Evolutionary conservation across 2,888 invertebrate genomes (phyloP), one percentile per base, ranked within the genome.

Genomic region (Eucriotettix oculatus): DNA sequence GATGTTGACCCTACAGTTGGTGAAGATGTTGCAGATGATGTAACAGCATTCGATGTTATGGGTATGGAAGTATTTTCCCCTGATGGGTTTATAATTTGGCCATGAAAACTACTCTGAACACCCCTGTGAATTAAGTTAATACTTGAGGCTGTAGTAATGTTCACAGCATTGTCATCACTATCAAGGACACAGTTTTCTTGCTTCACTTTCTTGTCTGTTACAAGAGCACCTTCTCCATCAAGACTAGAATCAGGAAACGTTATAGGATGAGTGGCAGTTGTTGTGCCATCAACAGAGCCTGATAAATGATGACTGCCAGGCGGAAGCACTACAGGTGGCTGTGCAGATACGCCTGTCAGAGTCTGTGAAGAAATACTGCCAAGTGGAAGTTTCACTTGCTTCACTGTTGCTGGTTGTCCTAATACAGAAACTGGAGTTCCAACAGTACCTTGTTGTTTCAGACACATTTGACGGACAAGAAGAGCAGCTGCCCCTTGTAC

Each of bases 311-410:
- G 66, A 56, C 64, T 65, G 5, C 66, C 66, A 42, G 67, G 63
- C 12, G 68, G 68, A 44, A 76, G 65, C 58, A 75, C 74, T 17
- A 74, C 73, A 17, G 75, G 71, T 48, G 73, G 72, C 66, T 75
- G 75, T 42, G 73, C 71, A 63, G 69, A 71, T 16, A 75, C 72
- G n/a, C 71, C 71, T 12, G 72, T 69, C 44, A 75, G 61, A 64
- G 68, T 72, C 64, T 74, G 75, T 12, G 75, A 71, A 41, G 74
- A 71, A 58, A 76, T 73, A 44, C 74, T 73, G 48, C 67, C 65
- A 14, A 66, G 64, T 16, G 66, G 66, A 29, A 66, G 55, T 52
- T 63, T 65, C 9, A 65, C 65, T 56, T 66, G 64, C 29, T 65
- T 65, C 12, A 65, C 65, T 29, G 65, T 64, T 29, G 29, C 29